A percentile compares a stretch with the other conserved stretches of the same genome.
Evolutionary conservation across 2,797 vertebrate species (phyloP).

Genomic region (Otolemur crassicaudatus): DNA sequence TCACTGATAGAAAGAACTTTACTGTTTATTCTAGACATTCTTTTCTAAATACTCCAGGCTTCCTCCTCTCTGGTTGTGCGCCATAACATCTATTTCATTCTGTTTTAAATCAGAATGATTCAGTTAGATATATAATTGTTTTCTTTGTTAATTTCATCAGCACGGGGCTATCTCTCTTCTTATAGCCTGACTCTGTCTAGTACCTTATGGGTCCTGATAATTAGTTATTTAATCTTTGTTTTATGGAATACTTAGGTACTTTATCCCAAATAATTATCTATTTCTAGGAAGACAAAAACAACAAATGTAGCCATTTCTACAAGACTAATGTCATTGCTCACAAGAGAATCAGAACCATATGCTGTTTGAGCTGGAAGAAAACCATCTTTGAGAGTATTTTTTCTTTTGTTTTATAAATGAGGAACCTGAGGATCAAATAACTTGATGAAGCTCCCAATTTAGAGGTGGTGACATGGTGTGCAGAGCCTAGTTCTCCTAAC

Average conservation of each 20-base stretch:
- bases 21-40: not conserved
- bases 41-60: not conserved
- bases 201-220: not conserved
- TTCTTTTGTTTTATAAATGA: conserved; percentile 62
- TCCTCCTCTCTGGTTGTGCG: not conserved
- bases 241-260: conserved; percentile 42
- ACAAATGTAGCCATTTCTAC: conserved; percentile 52
- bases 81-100: not conserved
- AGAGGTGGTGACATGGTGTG: not conserved
- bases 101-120: not conserved
- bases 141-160: conserved; percentile 50
- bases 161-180: not conserved
- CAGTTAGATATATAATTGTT: not conserved
- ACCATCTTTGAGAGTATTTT: not conserved
- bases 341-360: conserved; percentile 55
- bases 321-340: conserved; percentile 50
- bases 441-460: not conserved
- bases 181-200: not conserved
- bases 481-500: not conserved
- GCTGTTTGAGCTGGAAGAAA: conserved; percentile 55
- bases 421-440: conserved; percentile 1
- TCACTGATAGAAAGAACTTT: conserved; percentile 19
- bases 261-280: conserved; percentile 51
- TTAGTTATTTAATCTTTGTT: conserved; percentile 59
- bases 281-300: conserved; percentile 65